Conservation (phyloP, 2,888 invertebrate species). For the Megastigmus dorsalis region DNA sequence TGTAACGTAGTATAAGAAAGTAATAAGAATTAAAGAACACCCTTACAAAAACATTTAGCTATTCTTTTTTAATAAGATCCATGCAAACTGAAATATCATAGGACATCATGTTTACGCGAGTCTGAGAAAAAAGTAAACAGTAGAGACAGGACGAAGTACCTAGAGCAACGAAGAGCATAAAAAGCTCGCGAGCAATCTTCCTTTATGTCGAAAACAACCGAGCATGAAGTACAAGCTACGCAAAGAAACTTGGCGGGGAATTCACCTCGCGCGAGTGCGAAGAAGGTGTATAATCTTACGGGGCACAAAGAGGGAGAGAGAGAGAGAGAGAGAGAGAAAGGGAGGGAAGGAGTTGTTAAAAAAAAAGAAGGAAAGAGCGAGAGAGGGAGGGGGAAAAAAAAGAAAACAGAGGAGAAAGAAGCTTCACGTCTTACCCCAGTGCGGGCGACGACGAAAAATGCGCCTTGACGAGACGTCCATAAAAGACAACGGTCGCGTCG, state of each 20-base stretch:
- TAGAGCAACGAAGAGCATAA: background rate
- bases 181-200: background rate
- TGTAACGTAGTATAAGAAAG: background rate
- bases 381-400: background rate
- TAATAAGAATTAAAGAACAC: background rate
- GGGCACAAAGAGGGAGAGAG: background rate
- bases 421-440: no score
- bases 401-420: background rate
- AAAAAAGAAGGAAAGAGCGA: background rate
- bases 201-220: background rate
- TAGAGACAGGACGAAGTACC: background rate
- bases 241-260: background rate
- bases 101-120: no score
- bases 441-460: no score
- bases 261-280: background rate
- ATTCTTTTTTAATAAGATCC: no score
- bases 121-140: background rate
- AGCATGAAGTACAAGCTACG: background rate
- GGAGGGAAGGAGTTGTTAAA: background rate
- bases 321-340: background rate
- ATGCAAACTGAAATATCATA: no score
- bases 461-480: conserved; percentile 2
- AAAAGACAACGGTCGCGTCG: conserved; percentile 16
- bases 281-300: background rate
- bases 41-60: no score